A percentile compares a stretch with the other conserved stretches of the same genome.
Conservation (phyloP, 2,888 invertebrate genomes). For the Neuroscelio doddi region DNA sequence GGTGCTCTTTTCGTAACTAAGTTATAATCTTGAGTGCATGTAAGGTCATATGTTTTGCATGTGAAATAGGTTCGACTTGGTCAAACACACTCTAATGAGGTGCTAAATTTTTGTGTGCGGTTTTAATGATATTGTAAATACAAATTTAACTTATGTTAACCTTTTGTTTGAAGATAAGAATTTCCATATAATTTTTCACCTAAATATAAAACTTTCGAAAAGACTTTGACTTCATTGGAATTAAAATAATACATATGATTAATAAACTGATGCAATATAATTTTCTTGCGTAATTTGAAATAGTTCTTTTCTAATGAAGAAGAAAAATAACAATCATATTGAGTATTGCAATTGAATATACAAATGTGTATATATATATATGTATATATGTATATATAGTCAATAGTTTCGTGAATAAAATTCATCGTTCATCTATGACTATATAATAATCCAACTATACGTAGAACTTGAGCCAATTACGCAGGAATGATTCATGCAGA, state of each 20-base stretch:
- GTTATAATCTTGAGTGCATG: slow-evolving; percentile 42
- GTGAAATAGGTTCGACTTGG: slow-evolving; percentile 30
- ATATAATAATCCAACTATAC: slow-evolving; percentile 12
- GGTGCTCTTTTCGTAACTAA: slow-evolving; percentile 36
- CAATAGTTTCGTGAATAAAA: slow-evolving; percentile 11
- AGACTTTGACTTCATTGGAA: too few relatives aligned
- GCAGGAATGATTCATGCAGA: slow-evolving; percentile 23
- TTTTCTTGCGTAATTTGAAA: too few relatives aligned
- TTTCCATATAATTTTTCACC: too few relatives aligned
- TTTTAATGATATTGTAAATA: slow-evolving; percentile 24
- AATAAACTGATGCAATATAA: too few relatives aligned
- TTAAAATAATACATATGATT: too few relatives aligned
- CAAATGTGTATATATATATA: too few relatives aligned
- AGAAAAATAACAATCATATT: too few relatives aligned
- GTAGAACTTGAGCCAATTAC: slow-evolving; percentile 24
- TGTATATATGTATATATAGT: too few relatives aligned
- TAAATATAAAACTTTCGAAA: too few relatives aligned
- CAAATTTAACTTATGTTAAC: slow-evolving; percentile 1
- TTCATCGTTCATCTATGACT: slow-evolving; percentile 6
- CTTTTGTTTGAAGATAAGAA: not conserved
- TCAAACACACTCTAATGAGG: slow-evolving; percentile 35
- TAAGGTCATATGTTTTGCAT: slow-evolving; percentile 42
- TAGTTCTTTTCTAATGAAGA: too few relatives aligned
- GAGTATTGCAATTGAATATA: too few relatives aligned
- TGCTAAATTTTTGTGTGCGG: slow-evolving; percentile 20